Evolutionary conservation across 2,113 vertebrate species (phyloP).

Genomic region (Thunnus maccoyii): DNA sequence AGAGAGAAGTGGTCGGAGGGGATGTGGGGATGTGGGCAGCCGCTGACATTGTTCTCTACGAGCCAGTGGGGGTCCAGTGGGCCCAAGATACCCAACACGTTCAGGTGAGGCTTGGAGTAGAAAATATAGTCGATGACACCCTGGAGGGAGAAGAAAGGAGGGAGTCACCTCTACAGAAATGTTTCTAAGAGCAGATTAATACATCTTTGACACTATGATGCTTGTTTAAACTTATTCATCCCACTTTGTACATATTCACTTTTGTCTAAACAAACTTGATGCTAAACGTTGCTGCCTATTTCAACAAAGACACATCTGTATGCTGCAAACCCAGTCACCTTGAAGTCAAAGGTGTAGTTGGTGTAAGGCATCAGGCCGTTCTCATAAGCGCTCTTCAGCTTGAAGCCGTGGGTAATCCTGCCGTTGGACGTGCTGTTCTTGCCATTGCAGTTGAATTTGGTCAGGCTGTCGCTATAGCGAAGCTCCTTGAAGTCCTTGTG

Average conservation of each 20-base stretch:
- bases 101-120: conserved; percentile 98
- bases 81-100: conserved; percentile 95
- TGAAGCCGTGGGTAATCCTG: conserved; percentile 98
- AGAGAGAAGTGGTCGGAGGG: conserved; percentile 99
- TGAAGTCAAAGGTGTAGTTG: conserved; percentile 98
- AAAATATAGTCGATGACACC: conserved; percentile 99
- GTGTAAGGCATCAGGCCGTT: conserved; percentile 99
- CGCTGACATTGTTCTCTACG: conserved; percentile 96
- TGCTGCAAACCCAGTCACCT: conserved; percentile 80
- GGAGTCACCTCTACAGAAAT: neutral
- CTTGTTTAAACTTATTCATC: neutral
- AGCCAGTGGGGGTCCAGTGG: conserved; percentile 98
- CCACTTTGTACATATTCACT: neutral
- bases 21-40: conserved; percentile 97
- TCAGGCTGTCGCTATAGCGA: conserved; percentile 96
- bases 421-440: conserved; percentile 94
- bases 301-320: neutral
- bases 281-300: too few species aligned
- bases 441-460: conserved; percentile 97
- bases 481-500: conserved; percentile 99
- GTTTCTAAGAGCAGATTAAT: neutral
- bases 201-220: too few species aligned
- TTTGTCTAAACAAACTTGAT: neutral
- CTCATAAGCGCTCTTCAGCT: conserved; percentile 98
- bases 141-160: conserved; percentile 80